Evolutionary conservation across 2,888 invertebrate species (phyloP), one percentile per base, ranked within the genome.

Genomic region (Mythimna pallens): DNA sequence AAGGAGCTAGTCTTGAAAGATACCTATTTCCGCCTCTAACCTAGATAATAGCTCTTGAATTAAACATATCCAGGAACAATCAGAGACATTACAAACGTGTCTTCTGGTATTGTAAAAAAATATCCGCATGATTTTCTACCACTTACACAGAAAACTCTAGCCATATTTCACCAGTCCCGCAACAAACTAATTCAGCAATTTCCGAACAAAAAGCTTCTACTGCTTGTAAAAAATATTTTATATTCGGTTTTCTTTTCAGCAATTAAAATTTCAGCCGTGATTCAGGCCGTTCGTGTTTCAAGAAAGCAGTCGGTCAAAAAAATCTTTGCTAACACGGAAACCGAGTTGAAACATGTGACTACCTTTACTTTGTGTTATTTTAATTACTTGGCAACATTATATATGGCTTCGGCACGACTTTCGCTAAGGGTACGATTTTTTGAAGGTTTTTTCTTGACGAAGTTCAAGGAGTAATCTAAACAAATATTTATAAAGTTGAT

Each of bases 251-350:
- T 73, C 61, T 74, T 82, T 76, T 65, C 65, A 83, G 74, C 79
- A 81, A 83, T 84, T 83, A 77, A 81, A 81, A 73, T 86, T 52
- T 79, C 70, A 78, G 75, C 65, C 75, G 65, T 72, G 74, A 76
- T 78, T 65, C 75, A 83, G 62, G 54, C 43, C 34, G 64, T 85
- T 84, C 86, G 84, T 86, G 86, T 61, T 76, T 63, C 55, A 50
- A 71, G 70, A 71, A 83, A 82, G 70, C 59, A 25, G 72, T 30
- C 20, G 55, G 52, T 76, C 8, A 66, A 84, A 82, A 83, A 83
- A 75, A 71, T 59, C 22, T 68, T 80, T 73, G 3, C 17, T 76
- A 66, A 82, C 84, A 85, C 86, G 86, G 59, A 81, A 84, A 54
- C 63, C 63, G 47, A 17, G 43, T 47, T 17, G 47, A 47, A 47